Conservation (phyloP, 2,888 invertebrate species). For the Amblyteles armatorius region DNA sequence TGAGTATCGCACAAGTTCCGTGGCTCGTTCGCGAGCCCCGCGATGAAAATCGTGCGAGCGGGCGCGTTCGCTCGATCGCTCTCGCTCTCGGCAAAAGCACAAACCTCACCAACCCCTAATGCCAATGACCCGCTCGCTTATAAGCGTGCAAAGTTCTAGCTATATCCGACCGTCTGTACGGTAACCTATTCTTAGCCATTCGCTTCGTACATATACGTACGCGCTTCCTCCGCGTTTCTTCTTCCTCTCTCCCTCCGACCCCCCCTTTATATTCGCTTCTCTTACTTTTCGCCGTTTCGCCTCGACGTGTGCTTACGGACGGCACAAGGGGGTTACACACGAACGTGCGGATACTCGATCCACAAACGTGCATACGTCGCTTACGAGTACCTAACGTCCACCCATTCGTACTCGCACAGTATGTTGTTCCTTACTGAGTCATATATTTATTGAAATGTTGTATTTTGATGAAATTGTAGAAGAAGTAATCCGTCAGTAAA, state of each 20-base stretch:
- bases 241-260: conserved; percentile 8
- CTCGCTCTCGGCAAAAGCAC: conserved; percentile 63
- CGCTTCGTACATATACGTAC: conserved; percentile 58
- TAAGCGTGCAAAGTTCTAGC: conserved; percentile 82
- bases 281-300: conserved; percentile 38
- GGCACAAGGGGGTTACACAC: conserved; percentile 23
- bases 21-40: background rate
- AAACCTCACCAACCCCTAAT: conserved; percentile 80
- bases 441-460: too few species aligned
- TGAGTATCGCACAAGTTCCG: background rate
- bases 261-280: conserved; percentile 43
- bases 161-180: conserved; percentile 81
- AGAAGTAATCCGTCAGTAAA: too few species aligned
- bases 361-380: conserved; percentile 5
- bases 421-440: background rate
- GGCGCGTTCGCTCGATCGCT: conserved; percentile 39
- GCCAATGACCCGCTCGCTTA: conserved; percentile 84
- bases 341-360: conserved; percentile 21
- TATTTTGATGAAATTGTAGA: too few species aligned
- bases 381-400: background rate
- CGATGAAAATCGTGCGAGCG: conserved; percentile 52
- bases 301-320: conserved; percentile 18
- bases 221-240: conserved; percentile 50
- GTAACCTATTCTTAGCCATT: conserved; percentile 81
- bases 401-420: background rate